Conservation (phyloP, 2,888 invertebrate genomes). For the Pyrocoelia pectoralis region DNA sequence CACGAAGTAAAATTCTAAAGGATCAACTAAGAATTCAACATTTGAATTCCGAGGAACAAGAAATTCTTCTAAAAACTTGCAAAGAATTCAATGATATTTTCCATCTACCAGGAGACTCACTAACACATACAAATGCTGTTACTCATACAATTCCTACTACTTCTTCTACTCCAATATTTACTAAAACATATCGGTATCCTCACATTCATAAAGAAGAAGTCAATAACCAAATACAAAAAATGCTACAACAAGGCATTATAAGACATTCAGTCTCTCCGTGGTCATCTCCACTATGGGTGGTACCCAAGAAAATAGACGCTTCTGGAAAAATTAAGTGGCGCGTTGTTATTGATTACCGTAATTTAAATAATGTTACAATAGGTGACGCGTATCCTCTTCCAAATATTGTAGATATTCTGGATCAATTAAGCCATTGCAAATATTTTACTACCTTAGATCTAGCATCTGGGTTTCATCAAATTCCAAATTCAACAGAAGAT, state of each 20-base stretch:
- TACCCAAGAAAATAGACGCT: conserved; percentile 49
- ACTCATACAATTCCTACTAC: conserved; percentile 50
- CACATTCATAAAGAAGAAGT: conserved; percentile 50
- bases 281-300: conserved; percentile 48
- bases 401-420: conserved; percentile 52
- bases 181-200: conserved; percentile 53
- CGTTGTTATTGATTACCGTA: conserved; percentile 55
- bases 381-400: too few relatives aligned
- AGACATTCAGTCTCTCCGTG: conserved; percentile 40
- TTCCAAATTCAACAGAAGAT: conserved; percentile 6
- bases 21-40: conserved; percentile 40
- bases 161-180: conserved; percentile 44
- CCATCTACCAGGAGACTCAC: conserved; percentile 38
- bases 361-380: too few relatives aligned
- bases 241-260: conserved; percentile 48
- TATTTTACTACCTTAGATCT: too few relatives aligned
- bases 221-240: conserved; percentile 45
- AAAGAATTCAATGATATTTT: too few relatives aligned
- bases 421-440: conserved; percentile 48
- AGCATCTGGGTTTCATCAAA: too few relatives aligned
- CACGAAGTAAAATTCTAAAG: conserved; percentile 16
- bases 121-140: conserved; percentile 42
- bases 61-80: conserved; percentile 34
- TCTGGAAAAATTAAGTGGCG: conserved; percentile 48
- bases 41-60: conserved; percentile 40